Conservation (phyloP, 2,888 invertebrate genomes). For the Tinea trinotella region DNA sequence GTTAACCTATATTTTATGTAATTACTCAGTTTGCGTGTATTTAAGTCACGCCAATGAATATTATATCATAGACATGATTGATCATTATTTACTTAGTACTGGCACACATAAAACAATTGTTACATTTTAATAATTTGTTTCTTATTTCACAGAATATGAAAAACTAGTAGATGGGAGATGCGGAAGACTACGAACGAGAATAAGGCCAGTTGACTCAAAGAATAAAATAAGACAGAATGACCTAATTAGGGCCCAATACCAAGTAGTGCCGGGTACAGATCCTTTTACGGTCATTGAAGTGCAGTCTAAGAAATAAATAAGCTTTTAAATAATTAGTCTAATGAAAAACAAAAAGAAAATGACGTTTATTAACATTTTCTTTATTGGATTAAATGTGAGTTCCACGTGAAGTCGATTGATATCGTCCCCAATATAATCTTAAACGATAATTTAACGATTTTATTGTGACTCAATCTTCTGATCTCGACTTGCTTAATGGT, state of each 20-base stretch:
- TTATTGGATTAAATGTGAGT: too few relatives aligned
- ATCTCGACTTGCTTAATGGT: too few relatives aligned
- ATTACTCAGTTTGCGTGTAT: constrained; percentile 9
- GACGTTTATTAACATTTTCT: too few relatives aligned
- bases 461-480: too few relatives aligned
- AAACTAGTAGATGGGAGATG: constrained; percentile 56
- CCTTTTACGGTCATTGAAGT: constrained; percentile 47
- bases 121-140: not conserved
- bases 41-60: not conserved
- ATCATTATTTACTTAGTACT: not conserved
- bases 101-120: not conserved
- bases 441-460: too few relatives aligned
- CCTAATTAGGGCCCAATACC: constrained; percentile 49
- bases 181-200: constrained; percentile 53
- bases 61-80: not conserved
- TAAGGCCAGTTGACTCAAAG: constrained; percentile 44
- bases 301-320: not conserved
- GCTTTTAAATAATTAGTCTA: too few relatives aligned
- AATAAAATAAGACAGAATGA: constrained; percentile 49
- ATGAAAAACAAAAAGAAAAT: too few relatives aligned
- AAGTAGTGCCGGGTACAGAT: constrained; percentile 37
- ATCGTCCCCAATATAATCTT: too few relatives aligned
- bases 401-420: too few relatives aligned
- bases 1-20: not conserved
- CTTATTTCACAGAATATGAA: constrained; percentile 46